Percentiles rank a stretch among this genome's conserved stretches.
Conservation (phyloP, 2,888 invertebrate genomes). For the Spicauda simplicius region DNA sequence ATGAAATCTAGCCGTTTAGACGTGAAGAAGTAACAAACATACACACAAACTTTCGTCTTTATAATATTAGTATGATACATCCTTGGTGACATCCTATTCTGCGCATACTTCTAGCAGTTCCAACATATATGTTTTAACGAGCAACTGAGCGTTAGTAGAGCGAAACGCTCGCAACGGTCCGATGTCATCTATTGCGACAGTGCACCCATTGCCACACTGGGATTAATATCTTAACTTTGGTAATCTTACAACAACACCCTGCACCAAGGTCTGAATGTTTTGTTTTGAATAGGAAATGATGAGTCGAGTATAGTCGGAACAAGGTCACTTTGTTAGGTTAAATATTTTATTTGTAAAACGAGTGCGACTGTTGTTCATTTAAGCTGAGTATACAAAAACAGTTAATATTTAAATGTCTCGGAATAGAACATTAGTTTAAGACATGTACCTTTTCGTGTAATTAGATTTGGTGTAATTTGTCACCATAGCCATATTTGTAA, state of each 20-base stretch:
- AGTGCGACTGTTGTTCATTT: not conserved
- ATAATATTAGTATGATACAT: too few species aligned
- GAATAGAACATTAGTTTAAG: too few species aligned
- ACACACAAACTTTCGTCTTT: too few species aligned
- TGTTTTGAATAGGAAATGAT: constrained; percentile 28
- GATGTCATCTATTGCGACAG: constrained; percentile 46
- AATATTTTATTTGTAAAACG: not conserved
- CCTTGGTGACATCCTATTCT: too few species aligned
- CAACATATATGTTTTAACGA: constrained; percentile 5
- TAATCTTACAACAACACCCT: constrained; percentile 51
- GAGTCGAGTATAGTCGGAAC: constrained; percentile 7
- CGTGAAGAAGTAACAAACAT: too few species aligned
- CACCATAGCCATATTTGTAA: too few species aligned
- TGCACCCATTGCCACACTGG: constrained; percentile 56
- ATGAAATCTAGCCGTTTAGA: too few species aligned
- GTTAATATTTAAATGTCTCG: too few species aligned
- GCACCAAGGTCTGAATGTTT: constrained; percentile 25
- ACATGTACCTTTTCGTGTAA: too few species aligned
- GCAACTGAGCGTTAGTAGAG: constrained; percentile 61
- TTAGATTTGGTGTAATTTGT: too few species aligned
- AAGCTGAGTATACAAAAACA: too few species aligned
- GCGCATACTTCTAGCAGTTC: too few species aligned
- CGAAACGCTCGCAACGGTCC: constrained; percentile 56
- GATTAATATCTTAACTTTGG: constrained; percentile 74
- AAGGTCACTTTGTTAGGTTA: constrained; percentile 26